Evolutionary conservation across 2,113 vertebrate species (phyloP), one percentile per base, ranked within the genome.

Genomic region (Gadus chalcogrammus): DNA sequence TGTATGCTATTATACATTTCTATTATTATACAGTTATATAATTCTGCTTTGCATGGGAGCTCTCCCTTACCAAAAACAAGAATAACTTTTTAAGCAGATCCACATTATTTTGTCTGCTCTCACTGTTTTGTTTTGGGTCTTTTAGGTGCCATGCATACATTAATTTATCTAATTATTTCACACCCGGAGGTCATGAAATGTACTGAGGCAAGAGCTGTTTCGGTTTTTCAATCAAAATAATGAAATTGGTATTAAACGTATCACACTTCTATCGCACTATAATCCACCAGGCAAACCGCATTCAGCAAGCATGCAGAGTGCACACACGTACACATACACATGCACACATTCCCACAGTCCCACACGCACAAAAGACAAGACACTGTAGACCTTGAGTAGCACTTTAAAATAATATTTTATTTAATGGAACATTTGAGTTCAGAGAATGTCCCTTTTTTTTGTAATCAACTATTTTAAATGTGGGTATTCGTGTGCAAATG

Each of bases 331-430:
- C 71, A 70, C 60, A 63, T 17, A 28, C 61, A 58, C 52, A 64
- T 17, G 58, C 31, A 1, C 12, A 13, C 42, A 56, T 48, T 24
- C 48, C 52, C 42, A 58, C 67, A 69, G 74, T 58, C 56, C 68
- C 60, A 61, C 18, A 22, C 60, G 60, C 60, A 18, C 20, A 61
- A n/a, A 18, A 22, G 15, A 22, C 22, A 31, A 9, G 17, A 3
- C 31, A 42, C 63, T 17, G 20, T 7, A 28, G 15, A 42, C 64
- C 79, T 77, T 60, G 42, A 61, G 73, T 65, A 72, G 74, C 82
- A 85, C 84, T 87, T 83, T 75, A 67, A 81, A 63, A 67, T 65
- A 72, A 88, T 90, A 42, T 79, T 87, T 90, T 87, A 88, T 90
- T 88, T 70, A 86, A 82, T 82, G 74, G 77, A 82, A 83, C 68